Conservation (phyloP, 1,140 invertebrate genomes). For the Zaprionus kolodkinae region DNA sequence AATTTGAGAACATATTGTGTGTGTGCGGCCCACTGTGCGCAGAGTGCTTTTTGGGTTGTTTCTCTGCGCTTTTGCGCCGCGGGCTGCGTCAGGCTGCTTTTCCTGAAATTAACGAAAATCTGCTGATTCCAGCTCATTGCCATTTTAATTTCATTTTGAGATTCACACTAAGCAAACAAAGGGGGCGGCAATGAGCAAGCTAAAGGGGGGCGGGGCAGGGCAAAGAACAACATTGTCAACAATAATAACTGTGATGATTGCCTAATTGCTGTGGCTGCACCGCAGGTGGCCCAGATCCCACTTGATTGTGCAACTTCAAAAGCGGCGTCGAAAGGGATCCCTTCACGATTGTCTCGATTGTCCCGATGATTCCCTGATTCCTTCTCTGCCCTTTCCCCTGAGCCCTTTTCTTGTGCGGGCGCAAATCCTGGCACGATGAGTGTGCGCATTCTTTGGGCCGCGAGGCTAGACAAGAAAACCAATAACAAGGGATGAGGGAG, state of each 20-base stretch:
- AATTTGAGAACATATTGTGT: neutral
- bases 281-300: conserved; percentile 69
- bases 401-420: conserved; percentile 34
- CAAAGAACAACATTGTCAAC: conserved; percentile 45
- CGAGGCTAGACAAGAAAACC: conserved; percentile 44
- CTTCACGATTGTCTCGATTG: neutral
- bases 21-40: neutral
- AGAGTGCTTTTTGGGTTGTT: conserved; percentile 25
- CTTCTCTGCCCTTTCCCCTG: conserved; percentile 17
- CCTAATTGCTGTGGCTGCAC: conserved; percentile 61
- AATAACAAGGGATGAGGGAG: conserved; percentile 50
- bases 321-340: conserved; percentile 50
- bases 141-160: conserved; percentile 83
- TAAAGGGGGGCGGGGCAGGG: neutral
- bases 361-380: neutral
- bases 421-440: conserved; percentile 57
- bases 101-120: conserved; percentile 78
- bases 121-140: conserved; percentile 84
- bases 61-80: conserved; percentile 29
- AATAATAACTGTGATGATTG: conserved; percentile 50
- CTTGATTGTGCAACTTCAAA: conserved; percentile 76
- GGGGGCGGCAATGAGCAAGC: neutral
- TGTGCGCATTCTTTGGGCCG: conserved; percentile 66
- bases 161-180: conserved; percentile 74
- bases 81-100: conserved; percentile 30